Percentiles rank a stretch among this genome's conserved stretches.
Conservation (phyloP, 2,113 vertebrate genomes). For the Cariama cristata region DNA sequence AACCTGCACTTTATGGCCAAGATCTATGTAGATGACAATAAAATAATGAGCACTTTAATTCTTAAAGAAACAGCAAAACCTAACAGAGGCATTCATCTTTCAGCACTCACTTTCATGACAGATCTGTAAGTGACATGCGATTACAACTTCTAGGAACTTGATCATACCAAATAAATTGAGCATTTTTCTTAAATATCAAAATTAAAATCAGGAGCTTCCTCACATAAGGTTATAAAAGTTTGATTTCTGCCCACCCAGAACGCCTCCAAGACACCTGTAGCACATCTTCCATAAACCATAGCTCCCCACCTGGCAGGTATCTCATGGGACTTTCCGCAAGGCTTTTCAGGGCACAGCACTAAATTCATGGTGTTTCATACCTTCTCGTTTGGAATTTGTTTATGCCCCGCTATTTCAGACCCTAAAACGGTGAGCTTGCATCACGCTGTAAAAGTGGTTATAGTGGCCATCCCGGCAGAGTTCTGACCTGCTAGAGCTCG, state of each 20-base stretch:
- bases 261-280: too few relatives aligned
- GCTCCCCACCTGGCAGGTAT: not conserved
- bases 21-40: too few relatives aligned
- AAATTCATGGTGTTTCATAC: not conserved
- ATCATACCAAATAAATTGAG: not conserved
- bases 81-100: not conserved
- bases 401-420: not conserved
- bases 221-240: not conserved
- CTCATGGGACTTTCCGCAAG: not conserved
- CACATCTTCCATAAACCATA: not conserved
- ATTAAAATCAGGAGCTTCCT: not conserved
- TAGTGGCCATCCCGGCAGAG: rapidly evolving
- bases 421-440: not conserved
- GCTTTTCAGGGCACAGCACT: not conserved
- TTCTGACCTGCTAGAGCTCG: not conserved
- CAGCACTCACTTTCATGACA: rapidly evolving
- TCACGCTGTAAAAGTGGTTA: rapidly evolving
- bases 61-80: not conserved
- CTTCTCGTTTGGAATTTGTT: not conserved
- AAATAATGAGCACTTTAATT: not conserved
- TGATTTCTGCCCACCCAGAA: not conserved
- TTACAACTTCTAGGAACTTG: not conserved
- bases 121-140: not conserved
- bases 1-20: not conserved
- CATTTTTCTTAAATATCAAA: not conserved